Evolutionary conservation across 2,888 invertebrate genomes (phyloP), one percentile per base, ranked within the genome.

Genomic region (Drosophila lutescens): DNA sequence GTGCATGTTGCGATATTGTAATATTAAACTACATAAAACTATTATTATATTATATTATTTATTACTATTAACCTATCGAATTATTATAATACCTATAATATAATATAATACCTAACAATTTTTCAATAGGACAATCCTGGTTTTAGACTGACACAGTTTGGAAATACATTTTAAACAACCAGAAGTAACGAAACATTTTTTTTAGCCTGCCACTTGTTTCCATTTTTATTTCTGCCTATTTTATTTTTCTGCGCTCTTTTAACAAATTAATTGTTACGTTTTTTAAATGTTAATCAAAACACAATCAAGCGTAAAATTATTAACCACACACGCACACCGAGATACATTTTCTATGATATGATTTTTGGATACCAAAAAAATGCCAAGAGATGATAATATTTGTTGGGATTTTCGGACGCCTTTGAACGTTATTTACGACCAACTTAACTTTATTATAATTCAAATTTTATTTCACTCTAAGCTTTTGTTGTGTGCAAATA

Each of bases 381-480:
- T 15, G 12, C 32, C 1, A 49, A 49, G 17, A 34, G n/a, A 23
- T 12, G 49, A 9, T 17, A 38, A 56, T 56, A 23, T 49, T 40
- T 20, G 40, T 17, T 40, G 60, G 53, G 55, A 51, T 46, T 54
- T 50, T 54, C 61, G 65, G 76, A 72, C 76, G 88, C 88, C 87
- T 83, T 83, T 88, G 85, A 88, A 84, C 87, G 69, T 87, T 74
- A 88, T 84, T 84, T 84, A 84, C 79, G 87, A 76, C 60, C 81
- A 86, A 84, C 87, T 84, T 68, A 74, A 79, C 47, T 87, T 78
- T 77, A 85, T 84, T 87, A 87, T 80, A 74, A 88, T 84, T 84
- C 71, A 85, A 87, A 88, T 86, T 84, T 87, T 81, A 84, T 84
- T 74, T 57, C 40, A 40, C 43, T 20, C n/a, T 20, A 26, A 47